Conservation (phyloP, 2,113 vertebrate genomes). For the Vulpes ferrilata region DNA sequence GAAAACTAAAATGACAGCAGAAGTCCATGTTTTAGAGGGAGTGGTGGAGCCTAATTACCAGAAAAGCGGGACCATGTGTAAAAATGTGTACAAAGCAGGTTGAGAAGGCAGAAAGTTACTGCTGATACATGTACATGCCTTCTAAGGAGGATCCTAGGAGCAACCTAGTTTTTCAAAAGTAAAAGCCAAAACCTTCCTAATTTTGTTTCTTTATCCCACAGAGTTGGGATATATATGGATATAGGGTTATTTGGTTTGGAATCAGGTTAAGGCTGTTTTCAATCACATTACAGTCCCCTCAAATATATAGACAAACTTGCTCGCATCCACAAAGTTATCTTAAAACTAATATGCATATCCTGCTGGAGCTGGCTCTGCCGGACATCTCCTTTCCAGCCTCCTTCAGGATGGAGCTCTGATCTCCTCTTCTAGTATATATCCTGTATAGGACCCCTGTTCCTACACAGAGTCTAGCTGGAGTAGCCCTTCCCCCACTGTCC, state of each 20-base stretch:
- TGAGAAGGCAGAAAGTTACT: slow-evolving; percentile 52
- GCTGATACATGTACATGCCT: background rate
- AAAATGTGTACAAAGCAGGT: slow-evolving; percentile 25
- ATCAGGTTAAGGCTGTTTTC: slow-evolving; percentile 71
- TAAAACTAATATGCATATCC: slow-evolving; percentile 27
- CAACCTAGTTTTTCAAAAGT: slow-evolving; percentile 73
- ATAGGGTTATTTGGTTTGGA: slow-evolving; percentile 68
- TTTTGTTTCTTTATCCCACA: slow-evolving; percentile 74
- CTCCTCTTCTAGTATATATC: background rate
- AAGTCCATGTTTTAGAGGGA: slow-evolving; percentile 30
- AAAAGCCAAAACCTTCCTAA: slow-evolving; percentile 62
- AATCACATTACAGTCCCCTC: slow-evolving; percentile 70
- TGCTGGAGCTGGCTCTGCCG: background rate
- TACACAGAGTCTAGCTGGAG: accelerated
- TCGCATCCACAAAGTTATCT: slow-evolving; percentile 73
- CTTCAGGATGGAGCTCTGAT: background rate
- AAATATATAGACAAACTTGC: slow-evolving; percentile 69
- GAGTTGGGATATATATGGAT: slow-evolving; percentile 72
- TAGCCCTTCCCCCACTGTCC: background rate
- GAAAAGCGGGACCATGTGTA: slow-evolving; percentile 49
- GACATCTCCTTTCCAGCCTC: background rate
- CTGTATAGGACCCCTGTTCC: background rate
- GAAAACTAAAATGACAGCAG: slow-evolving; percentile 49
- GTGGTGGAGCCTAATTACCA: slow-evolving; percentile 55
- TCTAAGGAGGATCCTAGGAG: slow-evolving; percentile 63